Conservation (phyloP, 2,113 vertebrate genomes). For the Mesitornis unicolor region DNA sequence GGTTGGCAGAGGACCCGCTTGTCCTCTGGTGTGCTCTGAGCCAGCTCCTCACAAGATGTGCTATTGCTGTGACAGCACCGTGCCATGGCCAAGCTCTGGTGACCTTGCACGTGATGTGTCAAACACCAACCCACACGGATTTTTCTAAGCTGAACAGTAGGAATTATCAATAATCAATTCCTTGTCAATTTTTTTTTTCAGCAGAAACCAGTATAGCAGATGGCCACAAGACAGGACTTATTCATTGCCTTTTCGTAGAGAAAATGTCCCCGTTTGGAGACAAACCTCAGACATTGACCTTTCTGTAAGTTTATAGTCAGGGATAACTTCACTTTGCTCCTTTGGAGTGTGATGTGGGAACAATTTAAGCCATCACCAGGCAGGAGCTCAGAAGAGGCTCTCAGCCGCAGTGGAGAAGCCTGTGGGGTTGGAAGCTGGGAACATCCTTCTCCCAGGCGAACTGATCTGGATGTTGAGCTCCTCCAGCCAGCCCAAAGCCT, state of each 20-base stretch:
- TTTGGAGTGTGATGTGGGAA: background rate
- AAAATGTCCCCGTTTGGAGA: background rate
- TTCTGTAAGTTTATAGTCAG: background rate
- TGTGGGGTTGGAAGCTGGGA: background rate
- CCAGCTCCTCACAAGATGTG: rapidly evolving
- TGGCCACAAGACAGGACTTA: background rate
- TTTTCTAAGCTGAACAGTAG: background rate
- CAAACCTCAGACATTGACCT: background rate
- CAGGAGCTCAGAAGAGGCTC: background rate
- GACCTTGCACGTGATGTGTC: background rate
- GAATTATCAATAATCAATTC: background rate
- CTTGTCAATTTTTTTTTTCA: background rate
- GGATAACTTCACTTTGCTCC: background rate
- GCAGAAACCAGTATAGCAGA: background rate
- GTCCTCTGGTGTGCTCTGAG: background rate
- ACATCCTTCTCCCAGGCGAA: background rate
- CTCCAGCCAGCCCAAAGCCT: background rate
- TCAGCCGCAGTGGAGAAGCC: rapidly evolving
- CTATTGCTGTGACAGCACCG: rapidly evolving
- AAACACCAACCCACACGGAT: background rate
- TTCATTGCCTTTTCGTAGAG: background rate
- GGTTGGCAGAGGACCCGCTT: background rate
- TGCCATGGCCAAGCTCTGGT: background rate
- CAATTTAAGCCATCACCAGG: rapidly evolving
- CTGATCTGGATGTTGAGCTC: background rate